Evolutionary conservation across 2,888 invertebrate species (phyloP).

Genomic region (Spatulosminthurus flaviceps): DNA sequence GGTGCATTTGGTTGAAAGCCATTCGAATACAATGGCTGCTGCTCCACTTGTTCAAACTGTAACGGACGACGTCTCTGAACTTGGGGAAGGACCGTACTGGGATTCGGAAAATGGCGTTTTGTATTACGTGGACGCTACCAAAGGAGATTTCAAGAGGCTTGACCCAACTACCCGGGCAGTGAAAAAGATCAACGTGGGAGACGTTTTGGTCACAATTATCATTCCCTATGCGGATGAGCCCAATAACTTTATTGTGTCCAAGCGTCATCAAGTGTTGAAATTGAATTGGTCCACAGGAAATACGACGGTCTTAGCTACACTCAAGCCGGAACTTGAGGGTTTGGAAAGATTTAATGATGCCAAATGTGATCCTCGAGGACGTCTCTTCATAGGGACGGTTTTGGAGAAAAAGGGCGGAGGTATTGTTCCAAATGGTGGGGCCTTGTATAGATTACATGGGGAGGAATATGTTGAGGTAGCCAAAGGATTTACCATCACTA

Average conservation of each 20-base stretch:
- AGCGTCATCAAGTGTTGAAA: slow-evolving; percentile 24
- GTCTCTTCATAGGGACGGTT: slow-evolving; percentile 39
- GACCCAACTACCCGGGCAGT: slow-evolving; percentile 35
- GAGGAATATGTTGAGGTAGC: slow-evolving; percentile 28
- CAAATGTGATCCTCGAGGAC: slow-evolving; percentile 38
- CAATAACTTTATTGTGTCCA: slow-evolving; percentile 18
- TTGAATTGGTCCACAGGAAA: slow-evolving; percentile 25
- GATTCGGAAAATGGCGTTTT: slow-evolving; percentile 21
- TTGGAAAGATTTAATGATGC: slow-evolving; percentile 44
- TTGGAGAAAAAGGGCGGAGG: not conserved
- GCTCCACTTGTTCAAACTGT: slow-evolving; percentile 16
- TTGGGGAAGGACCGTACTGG: slow-evolving; percentile 41
- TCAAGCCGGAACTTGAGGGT: slow-evolving; percentile 9
- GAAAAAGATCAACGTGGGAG: slow-evolving; percentile 20
- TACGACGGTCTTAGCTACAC: not conserved
- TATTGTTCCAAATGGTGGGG: slow-evolving; percentile 31
- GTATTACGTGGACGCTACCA: slow-evolving; percentile 44
- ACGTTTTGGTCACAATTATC: slow-evolving; percentile 18
- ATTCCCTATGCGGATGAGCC: slow-evolving; percentile 38
- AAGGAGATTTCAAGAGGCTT: slow-evolving; percentile 10
- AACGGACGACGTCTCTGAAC: slow-evolving; percentile 4
- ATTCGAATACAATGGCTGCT: not conserved
- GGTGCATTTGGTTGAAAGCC: too few relatives aligned
- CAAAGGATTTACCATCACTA: slow-evolving; percentile 30
- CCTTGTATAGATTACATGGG: slow-evolving; percentile 40